Conservation (phyloP, 1,140 invertebrate species). For the Reticulitermes speratus region DNA sequence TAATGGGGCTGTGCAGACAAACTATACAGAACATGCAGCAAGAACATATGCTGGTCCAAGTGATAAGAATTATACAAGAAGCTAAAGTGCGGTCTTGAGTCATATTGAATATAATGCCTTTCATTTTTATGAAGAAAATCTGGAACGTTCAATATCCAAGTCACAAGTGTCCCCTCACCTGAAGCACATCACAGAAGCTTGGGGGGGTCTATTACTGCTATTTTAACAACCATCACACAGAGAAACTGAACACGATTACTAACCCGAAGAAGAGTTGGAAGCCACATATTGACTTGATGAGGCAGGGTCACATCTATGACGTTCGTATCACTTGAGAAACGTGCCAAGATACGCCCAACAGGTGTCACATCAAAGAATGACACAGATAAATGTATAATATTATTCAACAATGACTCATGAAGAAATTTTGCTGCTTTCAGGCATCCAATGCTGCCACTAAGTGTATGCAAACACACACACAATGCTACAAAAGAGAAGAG, state of each 20-base stretch:
- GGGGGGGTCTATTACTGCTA: too few relatives aligned
- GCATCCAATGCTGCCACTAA: constrained; percentile 51
- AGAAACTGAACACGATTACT: not conserved
- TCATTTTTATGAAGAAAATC: too few relatives aligned
- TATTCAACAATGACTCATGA: constrained; percentile 72
- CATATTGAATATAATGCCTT: too few relatives aligned
- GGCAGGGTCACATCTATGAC: constrained; percentile 72
- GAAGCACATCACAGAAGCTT: too few relatives aligned
- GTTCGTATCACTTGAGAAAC: constrained; percentile 81
- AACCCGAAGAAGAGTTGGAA: constrained; percentile 48
- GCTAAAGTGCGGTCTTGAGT: too few relatives aligned
- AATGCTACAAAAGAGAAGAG: not conserved
- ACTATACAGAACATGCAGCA: too few relatives aligned
- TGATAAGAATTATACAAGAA: too few relatives aligned
- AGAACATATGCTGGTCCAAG: too few relatives aligned
- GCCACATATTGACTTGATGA: constrained; percentile 43
- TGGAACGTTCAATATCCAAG: too few relatives aligned
- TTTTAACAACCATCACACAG: too few relatives aligned
- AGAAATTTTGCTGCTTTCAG: constrained; percentile 70
- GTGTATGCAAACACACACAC: not conserved
- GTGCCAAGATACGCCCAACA: constrained; percentile 78
- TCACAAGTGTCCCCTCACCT: too few relatives aligned
- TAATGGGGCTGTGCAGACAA: too few relatives aligned
- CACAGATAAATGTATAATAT: constrained; percentile 72
- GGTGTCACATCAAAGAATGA: constrained; percentile 90